phyloP scores from a whole-genome alignment of 2,113 vertebrate species.

The Gracilinanus agilis region DNA sequence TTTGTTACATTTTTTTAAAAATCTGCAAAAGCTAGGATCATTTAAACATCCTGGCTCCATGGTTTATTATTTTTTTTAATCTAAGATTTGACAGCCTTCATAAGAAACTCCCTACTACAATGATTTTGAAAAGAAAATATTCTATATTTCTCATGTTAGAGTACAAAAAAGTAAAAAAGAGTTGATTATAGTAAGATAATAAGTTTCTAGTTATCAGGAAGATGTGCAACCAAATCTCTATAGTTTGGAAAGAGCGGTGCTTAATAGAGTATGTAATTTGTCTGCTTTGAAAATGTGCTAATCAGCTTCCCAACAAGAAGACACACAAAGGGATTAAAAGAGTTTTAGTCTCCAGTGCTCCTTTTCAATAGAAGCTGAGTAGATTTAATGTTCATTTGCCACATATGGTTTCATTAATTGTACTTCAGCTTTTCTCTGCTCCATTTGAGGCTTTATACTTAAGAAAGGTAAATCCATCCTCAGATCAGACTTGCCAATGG shows the following conservation, averaged over 20 bases:
- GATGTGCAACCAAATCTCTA: slow-evolving; percentile 20
- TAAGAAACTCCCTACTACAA: background rate
- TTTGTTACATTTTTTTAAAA: background rate
- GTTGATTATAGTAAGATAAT: background rate
- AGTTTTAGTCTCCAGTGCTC: slow-evolving; percentile 36
- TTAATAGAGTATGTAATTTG: slow-evolving; percentile 37
- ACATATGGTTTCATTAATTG: slow-evolving; percentile 30
- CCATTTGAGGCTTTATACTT: slow-evolving; percentile 18
- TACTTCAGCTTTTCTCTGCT: slow-evolving; percentile 48
- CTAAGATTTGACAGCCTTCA: background rate
- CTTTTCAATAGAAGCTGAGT: slow-evolving; percentile 42
- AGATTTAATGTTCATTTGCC: slow-evolving; percentile 45
- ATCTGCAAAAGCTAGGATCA: background rate
- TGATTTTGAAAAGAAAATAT: background rate
- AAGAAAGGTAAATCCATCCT: slow-evolving; percentile 22
- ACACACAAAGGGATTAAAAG: slow-evolving; percentile 32
- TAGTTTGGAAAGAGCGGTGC: slow-evolving; percentile 22
- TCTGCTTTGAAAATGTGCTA: slow-evolving; percentile 50
- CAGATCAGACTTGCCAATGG: background rate
- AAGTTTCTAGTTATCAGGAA: slow-evolving; percentile 25
- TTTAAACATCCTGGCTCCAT: background rate
- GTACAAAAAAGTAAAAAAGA: background rate
- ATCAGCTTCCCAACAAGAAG: slow-evolving; percentile 34
- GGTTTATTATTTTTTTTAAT: background rate
- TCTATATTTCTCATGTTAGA: background rate